Evolutionary conservation across 2,888 invertebrate genomes (phyloP), one percentile per base, ranked within the genome.

Genomic region (Cetonia aurata): DNA sequence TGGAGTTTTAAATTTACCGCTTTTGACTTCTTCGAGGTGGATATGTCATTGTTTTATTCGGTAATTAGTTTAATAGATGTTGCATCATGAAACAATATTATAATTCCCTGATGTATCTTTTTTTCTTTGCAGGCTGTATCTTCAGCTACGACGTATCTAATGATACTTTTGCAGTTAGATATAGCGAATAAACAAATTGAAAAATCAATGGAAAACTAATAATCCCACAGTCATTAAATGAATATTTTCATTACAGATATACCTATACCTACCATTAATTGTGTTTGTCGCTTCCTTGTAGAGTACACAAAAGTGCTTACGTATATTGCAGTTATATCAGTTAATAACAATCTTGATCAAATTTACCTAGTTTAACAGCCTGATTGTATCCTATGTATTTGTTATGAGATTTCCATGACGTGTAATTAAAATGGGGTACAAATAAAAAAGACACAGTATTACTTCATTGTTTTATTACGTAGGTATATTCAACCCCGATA

Each of bases 1-100:
- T 75, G 74, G 73, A 69, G 74, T 44, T 72, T 74, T 19, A 74
- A 72, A 65, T 73, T 73, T 42, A 75, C 74, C 3, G 75, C 75
- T 12, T 69, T 67, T n/a, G 56, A 72, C 56, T 71, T 72, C 13
- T 75, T 75, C 53, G 67, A 71, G 15, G 55, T 75, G 8, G 75
- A 75, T 42, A 71, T 75, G 68, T 53, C 60, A 17, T 17, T 71
- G 13, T 74, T 75, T 59, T 74, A 71, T 41, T 44, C 70, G 56
- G 75, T 75, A 72, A 50, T 10, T 60, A 44, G 12, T 25, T 41
- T 62, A 13, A 10, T n/a, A n/a, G 8, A 48, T 31, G 50, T 17
- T 41, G 13, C 9, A 41, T 1, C 48, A 10, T 62, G n/a, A 9
- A 53, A 25, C 10, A n/a, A n/a, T n/a, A n/a, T n/a, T n/a, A n/a